A percentile compares a stretch with the other conserved stretches of the same genome.
phyloP scores from a whole-genome alignment of 2,888 invertebrate species.

The Chrysolina oricalcia region DNA sequence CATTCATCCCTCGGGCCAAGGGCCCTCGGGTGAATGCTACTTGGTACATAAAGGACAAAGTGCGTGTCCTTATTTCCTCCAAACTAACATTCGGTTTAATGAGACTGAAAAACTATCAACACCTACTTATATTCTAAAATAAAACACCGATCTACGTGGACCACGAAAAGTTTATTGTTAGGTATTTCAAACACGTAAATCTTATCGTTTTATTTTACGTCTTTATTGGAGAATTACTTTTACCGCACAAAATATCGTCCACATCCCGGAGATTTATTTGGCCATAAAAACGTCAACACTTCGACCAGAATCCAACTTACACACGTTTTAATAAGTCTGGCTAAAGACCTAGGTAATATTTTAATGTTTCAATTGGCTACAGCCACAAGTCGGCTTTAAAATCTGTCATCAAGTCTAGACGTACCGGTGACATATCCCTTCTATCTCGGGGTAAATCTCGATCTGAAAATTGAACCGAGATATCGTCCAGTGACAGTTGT shows the following conservation, averaged over 20 bases:
- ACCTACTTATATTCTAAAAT: background rate
- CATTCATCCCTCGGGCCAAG: no score
- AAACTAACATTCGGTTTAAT: background rate
- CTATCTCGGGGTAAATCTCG: slow-evolving; percentile 48
- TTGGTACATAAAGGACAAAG: no score
- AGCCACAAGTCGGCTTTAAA: slow-evolving; percentile 33
- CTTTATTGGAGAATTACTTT: slow-evolving; percentile 11
- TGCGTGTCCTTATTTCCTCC: no score
- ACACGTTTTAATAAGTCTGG: slow-evolving; percentile 43
- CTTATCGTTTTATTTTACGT: background rate
- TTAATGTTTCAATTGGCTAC: slow-evolving; percentile 42
- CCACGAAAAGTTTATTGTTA: background rate
- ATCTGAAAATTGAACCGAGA: slow-evolving; percentile 52
- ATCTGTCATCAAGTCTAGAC: slow-evolving; percentile 47
- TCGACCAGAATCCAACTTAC: slow-evolving; percentile 42
- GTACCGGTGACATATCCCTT: slow-evolving; percentile 40
- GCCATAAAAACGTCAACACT: slow-evolving; percentile 50
- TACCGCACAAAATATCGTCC: slow-evolving; percentile 25
- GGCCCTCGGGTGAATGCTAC: no score
- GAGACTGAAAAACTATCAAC: no score
- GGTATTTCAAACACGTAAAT: background rate
- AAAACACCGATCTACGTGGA: background rate
- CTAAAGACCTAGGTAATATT: slow-evolving; percentile 36
- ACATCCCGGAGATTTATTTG: slow-evolving; percentile 40
- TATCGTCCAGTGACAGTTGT: slow-evolving; percentile 57